phyloP scores from a whole-genome alignment of 1,140 invertebrate genomes.

The Prorops nasuta region DNA sequence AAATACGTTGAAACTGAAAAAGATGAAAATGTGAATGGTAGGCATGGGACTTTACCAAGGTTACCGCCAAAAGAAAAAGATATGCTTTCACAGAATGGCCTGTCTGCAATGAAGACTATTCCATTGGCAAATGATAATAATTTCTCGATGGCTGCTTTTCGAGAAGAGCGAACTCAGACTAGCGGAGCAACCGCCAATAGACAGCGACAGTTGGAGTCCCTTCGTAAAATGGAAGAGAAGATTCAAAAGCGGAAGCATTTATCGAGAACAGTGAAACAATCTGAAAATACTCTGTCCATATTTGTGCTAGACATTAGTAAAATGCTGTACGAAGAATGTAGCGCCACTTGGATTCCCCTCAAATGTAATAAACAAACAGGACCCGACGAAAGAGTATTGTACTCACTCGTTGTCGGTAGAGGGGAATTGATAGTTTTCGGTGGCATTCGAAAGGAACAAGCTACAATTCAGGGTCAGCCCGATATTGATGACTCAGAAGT shows the following conservation, averaged over 20 bases:
- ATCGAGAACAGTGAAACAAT: conserved; percentile 33
- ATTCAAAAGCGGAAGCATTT: conserved; percentile 41
- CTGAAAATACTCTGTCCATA: conserved; percentile 68
- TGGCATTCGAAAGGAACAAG: conserved; percentile 78
- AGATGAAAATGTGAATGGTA: conserved; percentile 74
- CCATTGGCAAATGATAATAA: conserved; percentile 57
- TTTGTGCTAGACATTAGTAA: conserved; percentile 85
- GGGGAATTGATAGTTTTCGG: conserved; percentile 94
- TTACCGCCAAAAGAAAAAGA: conserved; percentile 19
- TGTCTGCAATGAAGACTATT: conserved; percentile 24
- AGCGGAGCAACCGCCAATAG: conserved; percentile 54
- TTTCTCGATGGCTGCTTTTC: conserved; percentile 63
- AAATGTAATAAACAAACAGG: conserved; percentile 64
- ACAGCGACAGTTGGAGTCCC: conserved; percentile 62
- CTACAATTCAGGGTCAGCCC: conserved; percentile 47
- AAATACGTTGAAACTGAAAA: too few relatives aligned
- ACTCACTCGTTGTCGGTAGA: conserved; percentile 83
- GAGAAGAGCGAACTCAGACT: conserved; percentile 56
- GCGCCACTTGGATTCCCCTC: conserved; percentile 76
- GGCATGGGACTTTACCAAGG: conserved; percentile 61
- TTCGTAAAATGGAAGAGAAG: conserved; percentile 63
- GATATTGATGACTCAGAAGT: conserved; percentile 59
- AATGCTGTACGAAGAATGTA: conserved; percentile 64
- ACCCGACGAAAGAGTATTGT: conserved; percentile 87
- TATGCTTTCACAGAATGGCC: conserved; percentile 16